These are phyloP conservation scores for Ariolimax columbianus DNA, from an alignment of 2,888 invertebrate genomes.

Conservation along the genomic window DNA sequence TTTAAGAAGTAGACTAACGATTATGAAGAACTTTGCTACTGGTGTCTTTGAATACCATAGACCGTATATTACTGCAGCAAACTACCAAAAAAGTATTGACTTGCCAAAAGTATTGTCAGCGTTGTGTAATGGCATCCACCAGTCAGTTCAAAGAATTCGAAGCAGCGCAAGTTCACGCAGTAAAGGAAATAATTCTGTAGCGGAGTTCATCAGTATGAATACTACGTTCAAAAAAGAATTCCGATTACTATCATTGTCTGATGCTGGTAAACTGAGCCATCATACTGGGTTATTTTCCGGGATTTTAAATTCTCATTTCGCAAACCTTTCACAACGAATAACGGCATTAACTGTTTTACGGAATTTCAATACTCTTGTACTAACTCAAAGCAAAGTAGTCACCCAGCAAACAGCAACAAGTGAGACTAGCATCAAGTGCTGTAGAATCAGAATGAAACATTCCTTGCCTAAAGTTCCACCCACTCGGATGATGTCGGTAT, in stretches of 20 bases:
- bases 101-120: not conserved
- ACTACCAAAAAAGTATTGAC: not conserved
- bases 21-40: not conserved
- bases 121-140: not conserved
- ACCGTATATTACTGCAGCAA: not conserved
- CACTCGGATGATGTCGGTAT: conserved; percentile 40
- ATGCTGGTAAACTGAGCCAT: not conserved
- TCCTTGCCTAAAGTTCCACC: conserved; percentile 45
- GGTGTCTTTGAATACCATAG: not conserved
- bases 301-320: not conserved
- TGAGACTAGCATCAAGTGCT: not conserved
- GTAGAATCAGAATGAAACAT: conserved; percentile 41
- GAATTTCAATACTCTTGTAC: not conserved
- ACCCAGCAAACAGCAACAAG: not conserved
- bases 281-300: not conserved
- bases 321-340: not conserved
- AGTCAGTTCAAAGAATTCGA: not conserved
- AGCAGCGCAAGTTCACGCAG: not conserved
- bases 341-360: not conserved
- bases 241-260: not conserved
- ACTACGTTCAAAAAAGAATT: not conserved
- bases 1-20: not conserved
- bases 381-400: not conserved
- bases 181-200: not conserved
- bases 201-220: not conserved